A percentile compares a stretch with the other conserved stretches of the same genome.
phyloP scores from a whole-genome alignment of 2,113 vertebrate species.

The Psammodynastes pulverulentus region DNA sequence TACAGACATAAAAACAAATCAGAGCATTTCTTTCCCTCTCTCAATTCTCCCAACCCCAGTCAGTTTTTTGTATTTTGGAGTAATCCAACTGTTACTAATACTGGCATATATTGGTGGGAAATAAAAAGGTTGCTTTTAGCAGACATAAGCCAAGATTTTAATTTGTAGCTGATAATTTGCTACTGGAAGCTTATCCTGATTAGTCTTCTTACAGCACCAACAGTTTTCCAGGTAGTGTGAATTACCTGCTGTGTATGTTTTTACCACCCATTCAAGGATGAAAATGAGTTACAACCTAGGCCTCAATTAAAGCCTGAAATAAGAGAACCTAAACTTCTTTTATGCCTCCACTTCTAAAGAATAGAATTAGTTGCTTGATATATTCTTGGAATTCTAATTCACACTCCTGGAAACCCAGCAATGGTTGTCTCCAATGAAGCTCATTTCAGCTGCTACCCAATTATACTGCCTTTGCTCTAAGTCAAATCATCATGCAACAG shows the following conservation, averaged over 20 bases:
- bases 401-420: conserved; percentile 77
- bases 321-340: conserved; percentile 78
- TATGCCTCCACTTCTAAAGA: conserved; percentile 79
- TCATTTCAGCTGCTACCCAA: conserved; percentile 77
- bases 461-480: conserved; percentile 79
- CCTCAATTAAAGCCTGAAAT: conserved; percentile 79
- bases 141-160: conserved; percentile 82
- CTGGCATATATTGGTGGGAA: conserved; percentile 52
- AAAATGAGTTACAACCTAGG: conserved; percentile 81
- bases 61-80: conserved; percentile 39
- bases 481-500: conserved; percentile 79
- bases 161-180: conserved; percentile 98
- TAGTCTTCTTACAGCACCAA: conserved; percentile 90
- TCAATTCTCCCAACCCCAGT: neutral
- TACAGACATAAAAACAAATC: conserved; percentile 20
- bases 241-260: conserved; percentile 97
- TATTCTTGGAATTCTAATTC: conserved; percentile 89
- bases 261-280: conserved; percentile 84
- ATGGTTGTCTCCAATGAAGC: conserved; percentile 74
- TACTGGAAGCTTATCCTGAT: conserved; percentile 87
- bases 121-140: conserved; percentile 66
- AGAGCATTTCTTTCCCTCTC: neutral
- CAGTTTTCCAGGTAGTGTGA: conserved; percentile 95
- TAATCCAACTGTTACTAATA: conserved; percentile 74
- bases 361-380: conserved; percentile 85